Evolutionary conservation across 2,113 vertebrate genomes (phyloP).

Genomic region (Trogon surrucura): DNA sequence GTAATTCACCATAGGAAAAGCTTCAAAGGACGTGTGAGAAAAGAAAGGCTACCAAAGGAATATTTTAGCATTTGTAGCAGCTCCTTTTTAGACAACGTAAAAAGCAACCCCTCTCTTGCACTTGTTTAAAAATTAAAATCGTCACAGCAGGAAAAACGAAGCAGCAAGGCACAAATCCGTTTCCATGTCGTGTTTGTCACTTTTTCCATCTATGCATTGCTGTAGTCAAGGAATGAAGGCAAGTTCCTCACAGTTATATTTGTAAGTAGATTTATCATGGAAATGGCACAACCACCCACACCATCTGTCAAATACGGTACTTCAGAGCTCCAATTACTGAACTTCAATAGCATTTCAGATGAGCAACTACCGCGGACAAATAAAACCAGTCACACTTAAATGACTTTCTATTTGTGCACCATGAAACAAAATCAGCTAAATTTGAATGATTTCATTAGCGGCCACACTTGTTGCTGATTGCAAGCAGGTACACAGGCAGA

Average conservation of each 20-base stretch:
- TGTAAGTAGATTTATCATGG: slow-evolving; percentile 53
- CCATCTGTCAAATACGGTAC: slow-evolving; percentile 45
- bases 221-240: slow-evolving; percentile 22
- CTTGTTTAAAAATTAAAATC: background rate
- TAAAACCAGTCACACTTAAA: slow-evolving; percentile 51
- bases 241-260: slow-evolving; percentile 30
- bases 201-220: slow-evolving; percentile 20
- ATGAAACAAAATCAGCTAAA: slow-evolving; percentile 39
- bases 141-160: slow-evolving; percentile 31
- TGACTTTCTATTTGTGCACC: slow-evolving; percentile 50
- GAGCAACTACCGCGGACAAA: slow-evolving; percentile 27
- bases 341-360: slow-evolving; percentile 52
- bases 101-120: background rate
- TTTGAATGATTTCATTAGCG: slow-evolving; percentile 48
- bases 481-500: background rate
- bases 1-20: background rate
- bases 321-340: slow-evolving; percentile 56
- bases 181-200: slow-evolving; percentile 1
- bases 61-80: slow-evolving; percentile 21
- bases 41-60: slow-evolving; percentile 1
- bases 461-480: background rate
- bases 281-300: slow-evolving; percentile 49
- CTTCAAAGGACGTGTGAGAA: slow-evolving; percentile 1
- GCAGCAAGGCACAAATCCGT: background rate
- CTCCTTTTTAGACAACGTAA: background rate